phyloP scores from a whole-genome alignment of 2,113 vertebrate species.

The Lamprotornis superbus region DNA sequence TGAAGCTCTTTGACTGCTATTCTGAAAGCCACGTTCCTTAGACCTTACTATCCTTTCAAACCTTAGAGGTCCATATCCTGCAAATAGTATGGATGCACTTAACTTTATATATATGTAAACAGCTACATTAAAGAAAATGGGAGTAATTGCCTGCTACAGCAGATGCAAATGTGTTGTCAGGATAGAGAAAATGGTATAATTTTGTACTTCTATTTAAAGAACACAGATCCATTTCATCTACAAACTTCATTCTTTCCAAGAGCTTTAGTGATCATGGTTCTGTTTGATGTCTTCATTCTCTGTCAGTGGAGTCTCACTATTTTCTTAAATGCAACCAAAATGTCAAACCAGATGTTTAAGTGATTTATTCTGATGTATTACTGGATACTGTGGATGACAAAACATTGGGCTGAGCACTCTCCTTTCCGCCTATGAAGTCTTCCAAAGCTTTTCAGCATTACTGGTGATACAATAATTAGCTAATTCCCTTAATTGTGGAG shows the following conservation, averaged over 20 bases:
- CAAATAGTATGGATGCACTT: background rate
- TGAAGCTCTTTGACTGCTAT: background rate
- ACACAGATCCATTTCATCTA: conserved; percentile 51
- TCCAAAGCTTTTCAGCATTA: conserved; percentile 31
- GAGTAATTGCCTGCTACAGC: conserved; percentile 36
- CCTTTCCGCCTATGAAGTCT: conserved; percentile 16
- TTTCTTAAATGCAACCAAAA: conserved; percentile 53
- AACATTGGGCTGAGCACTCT: conserved; percentile 2
- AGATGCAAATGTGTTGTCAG: conserved; percentile 52
- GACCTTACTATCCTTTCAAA: background rate
- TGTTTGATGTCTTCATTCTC: conserved; percentile 32
- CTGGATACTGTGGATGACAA: conserved; percentile 5
- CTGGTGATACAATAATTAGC: conserved; percentile 21
- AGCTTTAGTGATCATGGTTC: conserved; percentile 39
- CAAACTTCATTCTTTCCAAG: conserved; percentile 42
- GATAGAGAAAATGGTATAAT: conserved; percentile 35
- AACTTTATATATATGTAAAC: background rate
- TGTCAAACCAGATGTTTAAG: conserved; percentile 58
- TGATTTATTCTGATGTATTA: conserved; percentile 52
- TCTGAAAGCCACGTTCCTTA: background rate
- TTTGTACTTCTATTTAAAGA: conserved; percentile 58
- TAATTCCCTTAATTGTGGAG: conserved; percentile 35
- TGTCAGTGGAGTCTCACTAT: conserved; percentile 17
- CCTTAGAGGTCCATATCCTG: background rate
- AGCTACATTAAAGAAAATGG: conserved; percentile 38